Conservation (phyloP, 2,888 invertebrate genomes). For the Drosophila leonis region DNA sequence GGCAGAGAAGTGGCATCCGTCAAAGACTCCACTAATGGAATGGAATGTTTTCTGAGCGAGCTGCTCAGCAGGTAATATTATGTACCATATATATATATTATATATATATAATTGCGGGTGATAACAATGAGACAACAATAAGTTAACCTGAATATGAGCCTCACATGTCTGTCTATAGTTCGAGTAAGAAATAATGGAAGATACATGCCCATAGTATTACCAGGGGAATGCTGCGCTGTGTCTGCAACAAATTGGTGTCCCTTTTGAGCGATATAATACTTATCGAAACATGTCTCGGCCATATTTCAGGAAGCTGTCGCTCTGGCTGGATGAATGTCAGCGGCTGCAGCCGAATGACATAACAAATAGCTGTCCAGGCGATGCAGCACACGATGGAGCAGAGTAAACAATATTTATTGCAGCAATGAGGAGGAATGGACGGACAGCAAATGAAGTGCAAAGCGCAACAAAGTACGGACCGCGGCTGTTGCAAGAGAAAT, state of each 20-base stretch:
- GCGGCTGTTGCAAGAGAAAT: conserved; percentile 70
- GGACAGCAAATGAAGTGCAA: conserved; percentile 75
- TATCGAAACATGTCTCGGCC: conserved; percentile 54
- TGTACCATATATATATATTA: background rate
- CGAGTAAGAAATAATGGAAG: background rate
- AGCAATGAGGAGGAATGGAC: conserved; percentile 22
- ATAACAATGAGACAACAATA: background rate
- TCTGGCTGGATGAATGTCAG: conserved; percentile 68
- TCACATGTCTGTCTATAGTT: no score
- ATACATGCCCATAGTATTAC: background rate
- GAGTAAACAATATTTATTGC: conserved; percentile 76
- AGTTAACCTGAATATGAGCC: background rate
- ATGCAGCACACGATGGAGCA: conserved; percentile 47
- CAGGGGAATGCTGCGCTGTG: conserved; percentile 6
- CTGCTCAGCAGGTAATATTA: background rate
- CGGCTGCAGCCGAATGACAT: conserved; percentile 69
- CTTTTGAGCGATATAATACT: conserved; percentile 59
- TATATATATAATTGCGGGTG: background rate
- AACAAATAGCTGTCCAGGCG: conserved; percentile 73
- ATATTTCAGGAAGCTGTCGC: conserved; percentile 42
- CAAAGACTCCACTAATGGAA: background rate
- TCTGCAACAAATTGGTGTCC: conserved; percentile 48
- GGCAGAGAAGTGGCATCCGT: background rate
- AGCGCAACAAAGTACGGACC: conserved; percentile 66
- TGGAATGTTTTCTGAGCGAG: background rate